phyloP scores from a whole-genome alignment of 2,888 invertebrate species.

The Dugesia japonica region DNA sequence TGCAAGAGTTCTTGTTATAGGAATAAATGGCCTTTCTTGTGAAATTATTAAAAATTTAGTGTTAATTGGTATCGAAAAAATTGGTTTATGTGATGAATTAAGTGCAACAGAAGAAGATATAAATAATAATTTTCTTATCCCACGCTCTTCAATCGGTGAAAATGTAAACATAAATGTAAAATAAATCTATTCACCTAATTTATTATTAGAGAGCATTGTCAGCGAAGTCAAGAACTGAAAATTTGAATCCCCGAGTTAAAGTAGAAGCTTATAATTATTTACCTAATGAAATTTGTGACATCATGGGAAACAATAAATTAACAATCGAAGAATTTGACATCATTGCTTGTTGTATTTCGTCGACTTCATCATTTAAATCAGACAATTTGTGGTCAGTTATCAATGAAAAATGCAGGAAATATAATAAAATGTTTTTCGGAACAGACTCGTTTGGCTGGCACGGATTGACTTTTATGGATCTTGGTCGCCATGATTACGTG shows the following conservation, averaged over 20 bases:
- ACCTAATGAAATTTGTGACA: neutral
- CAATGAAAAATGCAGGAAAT: neutral
- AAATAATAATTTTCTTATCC: neutral
- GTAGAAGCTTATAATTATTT: neutral
- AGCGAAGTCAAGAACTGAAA: neutral
- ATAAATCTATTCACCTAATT: no score
- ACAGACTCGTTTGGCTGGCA: neutral
- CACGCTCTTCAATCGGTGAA: neutral
- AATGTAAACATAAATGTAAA: no score
- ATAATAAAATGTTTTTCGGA: neutral
- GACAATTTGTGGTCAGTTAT: neutral
- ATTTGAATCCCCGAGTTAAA: neutral
- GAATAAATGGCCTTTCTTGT: slow-evolving; percentile 73
- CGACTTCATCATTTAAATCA: neutral
- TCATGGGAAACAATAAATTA: neutral
- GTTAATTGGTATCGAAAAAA: slow-evolving; percentile 73
- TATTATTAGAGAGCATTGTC: neutral
- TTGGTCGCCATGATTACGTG: neutral
- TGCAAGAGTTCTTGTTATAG: slow-evolving; percentile 69
- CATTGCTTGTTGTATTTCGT: neutral
- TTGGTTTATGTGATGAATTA: slow-evolving; percentile 64
- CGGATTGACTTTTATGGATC: slow-evolving; percentile 5
- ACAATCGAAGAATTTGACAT: slow-evolving; percentile 3
- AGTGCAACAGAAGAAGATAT: neutral
- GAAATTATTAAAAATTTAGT: slow-evolving; percentile 83